Evolutionary conservation across 1,140 invertebrate genomes (phyloP).

Genomic region (Neocloeon triangulifer): DNA sequence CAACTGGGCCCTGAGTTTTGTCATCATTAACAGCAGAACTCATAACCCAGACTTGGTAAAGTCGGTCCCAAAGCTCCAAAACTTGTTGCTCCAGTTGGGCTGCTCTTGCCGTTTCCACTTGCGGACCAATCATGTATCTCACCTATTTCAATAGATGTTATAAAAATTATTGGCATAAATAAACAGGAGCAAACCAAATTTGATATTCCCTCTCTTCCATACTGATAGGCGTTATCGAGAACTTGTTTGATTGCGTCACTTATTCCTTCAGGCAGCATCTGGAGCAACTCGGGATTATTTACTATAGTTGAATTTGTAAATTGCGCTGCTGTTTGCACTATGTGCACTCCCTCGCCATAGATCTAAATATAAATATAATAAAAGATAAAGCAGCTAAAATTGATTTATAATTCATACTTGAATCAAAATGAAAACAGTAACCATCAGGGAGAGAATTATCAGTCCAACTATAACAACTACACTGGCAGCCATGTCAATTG

Average conservation of each 20-base stretch:
- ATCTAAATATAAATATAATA: constrained; percentile 40
- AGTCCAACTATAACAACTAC: constrained; percentile 30
- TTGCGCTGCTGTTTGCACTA: constrained; percentile 70
- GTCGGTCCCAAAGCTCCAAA: constrained; percentile 74
- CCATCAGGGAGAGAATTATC: constrained; percentile 21
- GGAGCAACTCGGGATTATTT: constrained; percentile 60
- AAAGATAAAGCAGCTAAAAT: too few species aligned
- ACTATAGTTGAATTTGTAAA: constrained; percentile 75
- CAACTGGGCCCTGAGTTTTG: constrained; percentile 35
- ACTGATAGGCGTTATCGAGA: constrained; percentile 76
- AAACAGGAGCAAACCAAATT: constrained; percentile 35
- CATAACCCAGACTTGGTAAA: constrained; percentile 81
- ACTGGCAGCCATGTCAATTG: constrained; percentile 19
- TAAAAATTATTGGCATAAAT: too few species aligned
- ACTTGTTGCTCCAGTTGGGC: constrained; percentile 74
- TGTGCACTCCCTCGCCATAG: constrained; percentile 83
- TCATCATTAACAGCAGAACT: constrained; percentile 22
- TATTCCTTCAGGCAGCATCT: constrained; percentile 45
- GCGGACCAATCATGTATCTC: constrained; percentile 49
- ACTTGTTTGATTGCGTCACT: constrained; percentile 64
- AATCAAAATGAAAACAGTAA: constrained; percentile 31
- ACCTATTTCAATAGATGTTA: constrained; percentile 5
- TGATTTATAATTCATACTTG: constrained; percentile 20
- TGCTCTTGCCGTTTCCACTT: constrained; percentile 58
- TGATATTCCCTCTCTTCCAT: constrained; percentile 67